Conservation (phyloP, 2,113 vertebrate species). For the Murina feae region DNA sequence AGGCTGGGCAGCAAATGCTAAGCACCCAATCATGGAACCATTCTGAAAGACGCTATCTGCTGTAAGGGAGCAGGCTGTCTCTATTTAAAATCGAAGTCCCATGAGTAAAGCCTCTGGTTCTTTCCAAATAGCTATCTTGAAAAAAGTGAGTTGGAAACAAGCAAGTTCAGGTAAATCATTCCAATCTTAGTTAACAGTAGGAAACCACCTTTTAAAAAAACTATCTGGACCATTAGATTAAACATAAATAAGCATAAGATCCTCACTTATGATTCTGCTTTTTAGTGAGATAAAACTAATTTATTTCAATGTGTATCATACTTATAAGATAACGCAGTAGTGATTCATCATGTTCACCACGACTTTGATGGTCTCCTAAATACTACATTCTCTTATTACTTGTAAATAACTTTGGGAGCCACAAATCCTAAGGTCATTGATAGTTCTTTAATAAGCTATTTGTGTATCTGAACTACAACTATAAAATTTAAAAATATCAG, state of each 20-base stretch:
- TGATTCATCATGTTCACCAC: background rate
- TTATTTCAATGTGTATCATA: background rate
- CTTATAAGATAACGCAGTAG: background rate
- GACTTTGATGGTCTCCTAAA: background rate
- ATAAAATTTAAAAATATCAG: background rate
- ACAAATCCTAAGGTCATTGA: background rate
- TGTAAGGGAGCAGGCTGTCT: background rate
- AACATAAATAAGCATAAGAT: background rate
- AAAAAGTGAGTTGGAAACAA: background rate
- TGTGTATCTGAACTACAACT: background rate
- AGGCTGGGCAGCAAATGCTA: background rate
- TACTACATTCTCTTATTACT: background rate
- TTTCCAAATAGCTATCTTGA: background rate
- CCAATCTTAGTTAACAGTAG: background rate
- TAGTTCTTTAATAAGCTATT: background rate
- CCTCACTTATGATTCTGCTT: background rate
- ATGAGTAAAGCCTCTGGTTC: background rate
- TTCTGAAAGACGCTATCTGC: background rate
- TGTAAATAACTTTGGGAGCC: background rate
- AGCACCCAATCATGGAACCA: background rate
- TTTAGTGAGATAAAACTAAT: background rate
- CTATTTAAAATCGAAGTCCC: background rate
- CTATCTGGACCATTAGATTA: background rate
- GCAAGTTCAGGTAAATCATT: background rate
- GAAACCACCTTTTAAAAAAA: background rate